Conservation (phyloP, 2,113 vertebrate species). For the Thryonomys swinderianus region DNA sequence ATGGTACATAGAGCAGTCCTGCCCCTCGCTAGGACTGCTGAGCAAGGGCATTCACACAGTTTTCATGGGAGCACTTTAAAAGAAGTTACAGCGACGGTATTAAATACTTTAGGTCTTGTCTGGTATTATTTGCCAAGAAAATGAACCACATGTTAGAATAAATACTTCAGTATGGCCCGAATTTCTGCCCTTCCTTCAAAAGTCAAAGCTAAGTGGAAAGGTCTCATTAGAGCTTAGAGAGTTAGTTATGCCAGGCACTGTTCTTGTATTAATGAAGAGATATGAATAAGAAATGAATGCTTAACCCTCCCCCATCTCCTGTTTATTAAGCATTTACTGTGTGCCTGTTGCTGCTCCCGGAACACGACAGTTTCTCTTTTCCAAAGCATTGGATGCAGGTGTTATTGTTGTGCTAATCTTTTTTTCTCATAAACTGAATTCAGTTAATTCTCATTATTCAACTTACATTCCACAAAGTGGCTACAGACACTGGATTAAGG, state of each 20-base stretch:
- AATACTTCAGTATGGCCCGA: background rate
- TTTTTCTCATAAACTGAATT: background rate
- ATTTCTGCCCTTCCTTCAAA: background rate
- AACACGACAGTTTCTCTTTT: background rate
- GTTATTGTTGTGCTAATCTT: background rate
- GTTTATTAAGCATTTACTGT: background rate
- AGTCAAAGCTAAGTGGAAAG: background rate
- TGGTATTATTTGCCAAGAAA: slow-evolving; percentile 21
- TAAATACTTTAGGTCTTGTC: background rate
- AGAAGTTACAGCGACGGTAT: background rate
- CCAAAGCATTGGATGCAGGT: background rate
- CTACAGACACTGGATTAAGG: background rate
- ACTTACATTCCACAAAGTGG: too few species aligned
- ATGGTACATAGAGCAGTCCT: background rate
- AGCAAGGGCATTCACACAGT: background rate
- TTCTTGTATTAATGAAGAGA: background rate
- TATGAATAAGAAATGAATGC: background rate
- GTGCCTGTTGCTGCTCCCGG: background rate
- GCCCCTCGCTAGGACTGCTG: background rate
- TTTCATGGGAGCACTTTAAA: background rate
- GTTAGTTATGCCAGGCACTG: background rate
- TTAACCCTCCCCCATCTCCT: background rate
- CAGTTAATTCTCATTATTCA: background rate
- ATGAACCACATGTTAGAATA: slow-evolving; percentile 6
- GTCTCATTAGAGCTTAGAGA: background rate